Evolutionary conservation across 1,140 invertebrate species (phyloP).

Genomic region (Campoletis sonorensis): DNA sequence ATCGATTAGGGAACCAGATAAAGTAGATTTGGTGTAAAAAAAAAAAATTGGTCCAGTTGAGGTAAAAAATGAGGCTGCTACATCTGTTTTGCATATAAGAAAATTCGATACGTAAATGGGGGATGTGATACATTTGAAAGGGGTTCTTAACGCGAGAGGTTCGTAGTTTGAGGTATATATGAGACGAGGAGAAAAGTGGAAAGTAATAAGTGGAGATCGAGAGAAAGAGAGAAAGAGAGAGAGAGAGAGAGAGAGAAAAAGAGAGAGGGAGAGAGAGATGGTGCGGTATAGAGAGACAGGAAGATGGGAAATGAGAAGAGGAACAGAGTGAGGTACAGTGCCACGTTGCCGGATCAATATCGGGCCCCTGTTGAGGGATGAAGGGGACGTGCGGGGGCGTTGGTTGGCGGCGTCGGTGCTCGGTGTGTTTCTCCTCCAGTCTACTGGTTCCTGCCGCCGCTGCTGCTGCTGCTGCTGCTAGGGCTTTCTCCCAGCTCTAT

Average conservation of each 20-base stretch:
- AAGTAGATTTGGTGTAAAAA: too few species aligned
- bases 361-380: slow-evolving; percentile 61
- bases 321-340: slow-evolving; percentile 46
- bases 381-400: slow-evolving; percentile 58
- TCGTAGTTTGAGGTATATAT: neutral
- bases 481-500: slow-evolving; percentile 3
- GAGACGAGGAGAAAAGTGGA: slow-evolving; percentile 55
- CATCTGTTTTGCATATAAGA: slow-evolving; percentile 1
- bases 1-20: neutral
- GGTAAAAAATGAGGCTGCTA: neutral
- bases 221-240: slow-evolving; percentile 18
- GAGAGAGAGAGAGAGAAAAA: slow-evolving; percentile 5
- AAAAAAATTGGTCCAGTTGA: too few species aligned
- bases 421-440: slow-evolving; percentile 33
- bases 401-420: slow-evolving; percentile 56
- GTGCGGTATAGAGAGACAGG: neutral
- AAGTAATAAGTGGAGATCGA: slow-evolving; percentile 65
- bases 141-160: neutral
- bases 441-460: slow-evolving; percentile 18
- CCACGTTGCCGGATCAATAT: slow-evolving; percentile 68
- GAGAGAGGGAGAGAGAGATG: neutral
- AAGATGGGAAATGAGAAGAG: neutral
- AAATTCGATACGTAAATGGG: neutral
- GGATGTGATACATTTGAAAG: neutral
- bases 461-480: slow-evolving; percentile 30